Evolutionary conservation across 2,113 vertebrate genomes (phyloP), one percentile per base, ranked within the genome.

Genomic region (Anthoscopus minutus): DNA sequence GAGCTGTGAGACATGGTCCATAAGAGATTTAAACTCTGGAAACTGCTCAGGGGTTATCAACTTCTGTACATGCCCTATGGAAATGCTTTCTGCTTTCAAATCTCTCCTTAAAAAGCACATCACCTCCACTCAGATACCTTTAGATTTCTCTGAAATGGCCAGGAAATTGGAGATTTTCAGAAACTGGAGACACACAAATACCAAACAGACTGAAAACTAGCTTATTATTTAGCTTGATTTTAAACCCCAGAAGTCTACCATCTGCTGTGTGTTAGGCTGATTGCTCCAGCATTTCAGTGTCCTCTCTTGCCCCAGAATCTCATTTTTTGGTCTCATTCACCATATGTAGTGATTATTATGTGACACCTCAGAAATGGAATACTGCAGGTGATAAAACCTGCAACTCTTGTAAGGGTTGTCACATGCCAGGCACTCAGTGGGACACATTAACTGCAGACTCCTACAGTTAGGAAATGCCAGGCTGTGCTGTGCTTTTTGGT

Each of bases 351-450:
- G 58, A 51, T n/a, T 56, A 66, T 71, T 20, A 60, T 42, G 30
- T 42, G 23, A 33, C 24, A 37, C 27, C 45, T 50, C 33, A 72
- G 51, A 92, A 84, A 56, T 7, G 15, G 53, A 37, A 73, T 45
- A 57, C 8, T 51, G 37, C 12, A 15, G n/a, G 15, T 78, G 35
- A 31, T 28, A 74, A 54, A 51, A 51, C 56, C 37, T 21, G 17
- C 11, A 27, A 31, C 14, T 78, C 13, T n/a, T 61, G 50, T 19
- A 44, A 3, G 1, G 18, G 11, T 42, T 92, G 25, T 48, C 42
- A 62, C 11, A 19, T 23, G n/a, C 7, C 20, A 30, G 31, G 9
- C 0, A 0, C 66, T 76, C 3, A 2, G 17, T 1, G 3, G 69
- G 44, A 56, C 15, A 42, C 19, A 22, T 64, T 28, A 67, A 13